Evolutionary conservation across 2,888 invertebrate genomes (phyloP), one percentile per base, ranked within the genome.

Genomic region (Lycocerus yunnanus): DNA sequence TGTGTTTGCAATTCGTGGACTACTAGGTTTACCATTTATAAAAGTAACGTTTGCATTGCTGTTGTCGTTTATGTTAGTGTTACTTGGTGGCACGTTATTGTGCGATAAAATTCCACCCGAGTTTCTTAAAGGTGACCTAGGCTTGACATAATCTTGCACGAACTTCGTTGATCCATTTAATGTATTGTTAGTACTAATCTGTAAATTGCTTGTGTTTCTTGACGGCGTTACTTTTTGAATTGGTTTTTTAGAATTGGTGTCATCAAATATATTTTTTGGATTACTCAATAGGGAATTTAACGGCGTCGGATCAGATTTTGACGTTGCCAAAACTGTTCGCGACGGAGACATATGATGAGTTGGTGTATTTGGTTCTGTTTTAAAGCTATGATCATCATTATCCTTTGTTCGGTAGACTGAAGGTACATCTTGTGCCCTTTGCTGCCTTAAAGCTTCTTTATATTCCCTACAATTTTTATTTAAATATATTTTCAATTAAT

Each of bases 391-490:
- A 80, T 90, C 90, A 73, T 90, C 87, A 15, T 91, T 90, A 80
- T 92, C 90, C 75, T 92, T 91, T 81, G 92, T 91, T 79, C 92
- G 89, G 86, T 95, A 95, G 75, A 95, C 91, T 77, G 89, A 89
- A 68, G 89, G 89, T 66, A 90, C 90, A 85, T 95, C 95, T 87
- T 93, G 94, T 78, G 92, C 93, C 81, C 96, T 90, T 87, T 96
- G 96, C 83, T 94, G 94, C 86, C 94, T 93, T 85, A 95, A 87
- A 74, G 95, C 95, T 90, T 96, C 96, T 89, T 96, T 96, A 89
- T 95, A 96, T 89, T 96, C 95, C 88, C 95, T 92, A 88, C 6
- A 88, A 90, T 2, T 58, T 68, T 43, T 8, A 43, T 18, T 1
- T 16, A n/a, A 13, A 63, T 16, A 13, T 63, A 18, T 63, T 10